Percentiles rank a stretch among this genome's conserved stretches.
phyloP scores from a whole-genome alignment of 2,888 invertebrate species.

The Pachycephus smyrnensis region DNA sequence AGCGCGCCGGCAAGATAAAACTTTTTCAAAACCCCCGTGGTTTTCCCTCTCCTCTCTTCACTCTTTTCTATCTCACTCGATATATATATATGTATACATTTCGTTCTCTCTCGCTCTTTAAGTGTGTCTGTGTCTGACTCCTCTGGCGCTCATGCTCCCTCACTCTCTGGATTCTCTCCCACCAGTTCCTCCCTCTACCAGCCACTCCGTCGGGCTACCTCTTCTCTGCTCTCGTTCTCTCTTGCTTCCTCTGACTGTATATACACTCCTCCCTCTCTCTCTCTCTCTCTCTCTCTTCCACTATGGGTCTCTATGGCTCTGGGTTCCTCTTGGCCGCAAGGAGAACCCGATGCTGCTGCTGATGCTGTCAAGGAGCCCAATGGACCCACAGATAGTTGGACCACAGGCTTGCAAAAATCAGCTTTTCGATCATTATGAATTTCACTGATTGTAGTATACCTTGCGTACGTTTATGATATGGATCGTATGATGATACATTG shows the following conservation, averaged over 20 bases:
- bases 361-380: background rate
- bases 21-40: slow-evolving; percentile 63
- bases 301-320: slow-evolving; percentile 32
- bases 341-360: background rate
- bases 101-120: background rate
- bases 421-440: background rate
- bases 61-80: background rate
- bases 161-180: slow-evolving; percentile 7
- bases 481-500: background rate
- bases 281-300: slow-evolving; percentile 7
- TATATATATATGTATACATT: background rate
- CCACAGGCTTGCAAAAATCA: background rate
- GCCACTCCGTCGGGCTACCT: slow-evolving; percentile 19
- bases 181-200: background rate
- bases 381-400: background rate
- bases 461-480: background rate
- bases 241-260: slow-evolving; percentile 7
- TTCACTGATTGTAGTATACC: background rate
- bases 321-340: background rate
- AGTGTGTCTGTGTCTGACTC: slow-evolving; percentile 1
- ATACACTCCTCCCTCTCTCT: slow-evolving; percentile 7
- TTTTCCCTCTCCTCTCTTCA: slow-evolving; percentile 43
- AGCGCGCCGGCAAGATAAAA: slow-evolving; percentile 64
- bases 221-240: slow-evolving; percentile 24
- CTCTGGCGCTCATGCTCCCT: slow-evolving; percentile 18